Percentiles rank a stretch among this genome's conserved stretches.
These are phyloP conservation scores for Thunnus maccoyii DNA, from an alignment of 2,113 vertebrate species.

Conservation along the genomic window DNA sequence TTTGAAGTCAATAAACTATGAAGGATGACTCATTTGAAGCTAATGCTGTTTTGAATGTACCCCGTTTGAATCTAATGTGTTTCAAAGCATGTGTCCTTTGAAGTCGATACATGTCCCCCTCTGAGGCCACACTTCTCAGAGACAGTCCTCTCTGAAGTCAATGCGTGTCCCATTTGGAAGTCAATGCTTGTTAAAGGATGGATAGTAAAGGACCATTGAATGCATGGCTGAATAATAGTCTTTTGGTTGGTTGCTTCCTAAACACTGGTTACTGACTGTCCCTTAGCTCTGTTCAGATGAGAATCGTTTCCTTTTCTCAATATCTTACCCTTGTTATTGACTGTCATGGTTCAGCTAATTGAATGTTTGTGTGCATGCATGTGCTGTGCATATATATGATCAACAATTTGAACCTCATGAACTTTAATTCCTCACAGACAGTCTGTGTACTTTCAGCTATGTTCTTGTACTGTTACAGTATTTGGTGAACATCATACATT, in stretches of 20 bases:
- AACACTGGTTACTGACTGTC: constrained; percentile 41
- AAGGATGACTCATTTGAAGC: constrained; percentile 76
- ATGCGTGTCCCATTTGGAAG: constrained; percentile 72
- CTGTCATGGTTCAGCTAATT: not conserved
- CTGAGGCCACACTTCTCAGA: constrained; percentile 61
- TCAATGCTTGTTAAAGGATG: constrained; percentile 73
- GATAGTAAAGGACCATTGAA: constrained; percentile 57
- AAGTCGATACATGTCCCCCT: constrained; percentile 69
- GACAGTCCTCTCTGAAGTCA: constrained; percentile 73
- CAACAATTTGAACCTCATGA: not conserved
- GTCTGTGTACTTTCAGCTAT: not conserved
- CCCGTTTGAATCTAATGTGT: constrained; percentile 74
- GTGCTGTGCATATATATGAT: constrained; percentile 5
- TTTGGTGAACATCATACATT: not conserved
- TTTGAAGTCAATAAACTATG: constrained; percentile 78
- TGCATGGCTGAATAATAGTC: constrained; percentile 55
- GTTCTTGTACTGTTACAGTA: not conserved
- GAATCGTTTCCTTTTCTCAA: constrained; percentile 6
- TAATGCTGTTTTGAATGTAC: constrained; percentile 73
- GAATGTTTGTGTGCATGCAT: not conserved
- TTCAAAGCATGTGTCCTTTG: constrained; percentile 78
- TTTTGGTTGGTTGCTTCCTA: constrained; percentile 60
- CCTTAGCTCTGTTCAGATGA: constrained; percentile 7
- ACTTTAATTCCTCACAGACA: not conserved
- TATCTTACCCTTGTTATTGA: constrained; percentile 13